Percentiles rank a stretch among this genome's conserved stretches.
phyloP scores from a whole-genome alignment of 2,113 vertebrate species.

The Oncorhynchus keta region DNA sequence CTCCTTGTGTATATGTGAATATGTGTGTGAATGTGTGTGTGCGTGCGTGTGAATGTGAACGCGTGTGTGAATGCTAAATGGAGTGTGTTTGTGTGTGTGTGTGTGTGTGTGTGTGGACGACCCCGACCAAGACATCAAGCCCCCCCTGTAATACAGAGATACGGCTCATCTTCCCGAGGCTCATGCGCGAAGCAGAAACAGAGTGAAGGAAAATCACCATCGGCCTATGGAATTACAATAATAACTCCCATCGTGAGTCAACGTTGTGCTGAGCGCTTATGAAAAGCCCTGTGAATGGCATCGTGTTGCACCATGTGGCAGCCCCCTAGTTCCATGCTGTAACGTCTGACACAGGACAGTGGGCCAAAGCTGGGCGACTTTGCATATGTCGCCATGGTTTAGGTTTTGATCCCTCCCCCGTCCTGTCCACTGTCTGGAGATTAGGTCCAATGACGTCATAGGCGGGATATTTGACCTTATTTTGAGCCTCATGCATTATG shows the following conservation, averaged over 20 bases:
- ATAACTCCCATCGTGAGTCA: background rate
- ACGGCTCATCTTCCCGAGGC: background rate
- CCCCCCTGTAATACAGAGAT: background rate
- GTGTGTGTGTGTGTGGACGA: background rate
- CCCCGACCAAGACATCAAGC: no score
- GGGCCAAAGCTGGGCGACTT: background rate
- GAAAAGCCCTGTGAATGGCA: background rate
- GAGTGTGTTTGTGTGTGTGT: background rate
- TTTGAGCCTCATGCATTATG: constrained; percentile 2
- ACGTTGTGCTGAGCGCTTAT: background rate
- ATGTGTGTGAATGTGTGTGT: no score
- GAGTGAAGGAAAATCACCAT: background rate
- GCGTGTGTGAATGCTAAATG: no score
- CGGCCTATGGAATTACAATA: background rate
- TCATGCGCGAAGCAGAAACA: background rate
- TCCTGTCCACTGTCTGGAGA: background rate
- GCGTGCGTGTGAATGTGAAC: no score
- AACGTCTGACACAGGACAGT: background rate
- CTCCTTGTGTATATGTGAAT: background rate
- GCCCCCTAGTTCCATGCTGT: background rate
- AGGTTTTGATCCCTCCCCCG: background rate
- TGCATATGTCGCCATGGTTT: background rate
- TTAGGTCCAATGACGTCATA: background rate
- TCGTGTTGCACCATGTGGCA: background rate
- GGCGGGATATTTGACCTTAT: constrained; percentile 17